Evolutionary conservation across 2,888 invertebrate genomes (phyloP).

Genomic region (Drosophila mulleri): DNA sequence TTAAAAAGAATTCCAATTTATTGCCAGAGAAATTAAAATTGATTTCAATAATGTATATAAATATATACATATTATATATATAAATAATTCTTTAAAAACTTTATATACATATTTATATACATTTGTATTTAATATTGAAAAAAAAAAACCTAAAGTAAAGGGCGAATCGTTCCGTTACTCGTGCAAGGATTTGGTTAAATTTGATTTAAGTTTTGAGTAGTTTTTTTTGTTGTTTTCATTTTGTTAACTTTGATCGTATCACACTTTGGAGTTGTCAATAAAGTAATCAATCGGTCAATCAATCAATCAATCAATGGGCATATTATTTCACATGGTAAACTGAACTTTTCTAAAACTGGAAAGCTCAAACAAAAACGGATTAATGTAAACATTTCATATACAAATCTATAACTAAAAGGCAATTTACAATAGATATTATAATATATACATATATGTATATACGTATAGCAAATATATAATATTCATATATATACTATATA

Average conservation of each 20-base stretch:
- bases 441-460: not conserved
- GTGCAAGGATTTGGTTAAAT: conserved; percentile 83
- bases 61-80: conserved; percentile 11
- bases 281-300: conserved; percentile 24
- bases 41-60: conserved; percentile 12
- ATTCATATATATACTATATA: not conserved
- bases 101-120: conserved; percentile 14
- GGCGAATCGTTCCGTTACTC: conserved; percentile 84
- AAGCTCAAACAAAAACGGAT: conserved; percentile 52
- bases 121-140: not conserved
- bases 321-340: conserved; percentile 50
- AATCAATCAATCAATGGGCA: conserved; percentile 28
- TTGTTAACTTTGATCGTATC: conserved; percentile 12
- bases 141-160: conserved; percentile 72
- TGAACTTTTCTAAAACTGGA: conserved; percentile 54
- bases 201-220: conserved; percentile 18
- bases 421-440: conserved; percentile 17
- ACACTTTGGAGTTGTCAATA: conserved; percentile 25
- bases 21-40: conserved; percentile 51
- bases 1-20: conserved; percentile 78
- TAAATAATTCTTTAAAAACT: not conserved
- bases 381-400: conserved; percentile 32
- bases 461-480: conserved; percentile 1
- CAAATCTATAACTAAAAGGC: conserved; percentile 29
- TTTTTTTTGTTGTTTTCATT: not conserved